These are phyloP conservation scores for Diaperis boleti DNA, from an alignment of 2,888 invertebrate genomes.

Conservation along the genomic window DNA sequence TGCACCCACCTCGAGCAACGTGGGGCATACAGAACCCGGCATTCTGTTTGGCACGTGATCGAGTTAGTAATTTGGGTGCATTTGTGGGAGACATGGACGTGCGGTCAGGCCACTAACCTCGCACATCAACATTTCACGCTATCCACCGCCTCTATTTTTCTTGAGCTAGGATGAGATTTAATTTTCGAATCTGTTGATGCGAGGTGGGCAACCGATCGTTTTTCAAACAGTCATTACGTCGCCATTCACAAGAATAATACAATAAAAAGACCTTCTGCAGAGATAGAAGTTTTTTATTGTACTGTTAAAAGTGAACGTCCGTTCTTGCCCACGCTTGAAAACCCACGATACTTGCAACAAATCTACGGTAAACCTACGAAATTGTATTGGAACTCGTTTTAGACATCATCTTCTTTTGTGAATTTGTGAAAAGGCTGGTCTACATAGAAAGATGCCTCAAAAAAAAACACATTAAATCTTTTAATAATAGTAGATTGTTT, in stretches of 20 bases:
- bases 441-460: too few species aligned
- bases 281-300: constrained; percentile 32
- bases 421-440: too few species aligned
- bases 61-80: constrained; percentile 32
- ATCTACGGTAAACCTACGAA: constrained; percentile 24
- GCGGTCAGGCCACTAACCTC: constrained; percentile 31
- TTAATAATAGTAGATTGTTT: too few species aligned
- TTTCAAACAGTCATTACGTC: constrained; percentile 26
- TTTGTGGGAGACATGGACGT: constrained; percentile 31
- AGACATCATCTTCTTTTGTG: not conserved
- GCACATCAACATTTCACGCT: constrained; percentile 4
- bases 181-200: constrained; percentile 5
- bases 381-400: constrained; percentile 9
- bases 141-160: not conserved
- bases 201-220: constrained; percentile 17
- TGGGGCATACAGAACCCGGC: constrained; percentile 34
- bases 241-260: constrained; percentile 32
- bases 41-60: constrained; percentile 35
- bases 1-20: constrained; percentile 32
- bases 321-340: constrained; percentile 42
- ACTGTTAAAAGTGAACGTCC: constrained; percentile 44
- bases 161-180: not conserved
- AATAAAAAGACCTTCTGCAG: constrained; percentile 38
- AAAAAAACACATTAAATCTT: too few species aligned
- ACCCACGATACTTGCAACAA: constrained; percentile 34